Evolutionary conservation across 2,113 vertebrate genomes (phyloP).

Genomic region (Mohoua ochrocephala): DNA sequence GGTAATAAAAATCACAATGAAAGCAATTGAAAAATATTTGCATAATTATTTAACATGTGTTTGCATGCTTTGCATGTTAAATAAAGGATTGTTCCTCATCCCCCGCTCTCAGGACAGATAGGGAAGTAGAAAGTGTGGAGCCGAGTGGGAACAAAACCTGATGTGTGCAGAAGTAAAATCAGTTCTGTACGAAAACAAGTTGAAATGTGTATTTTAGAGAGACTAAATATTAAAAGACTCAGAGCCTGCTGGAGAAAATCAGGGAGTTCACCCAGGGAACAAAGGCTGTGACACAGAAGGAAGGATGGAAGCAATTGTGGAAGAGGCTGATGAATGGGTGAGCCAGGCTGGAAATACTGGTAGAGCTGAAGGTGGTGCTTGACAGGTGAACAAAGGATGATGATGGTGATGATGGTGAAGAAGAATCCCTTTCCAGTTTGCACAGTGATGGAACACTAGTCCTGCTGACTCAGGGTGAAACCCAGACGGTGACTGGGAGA

Average conservation of each 20-base stretch:
- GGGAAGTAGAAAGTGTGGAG: neutral
- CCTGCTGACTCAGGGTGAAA: slow-evolving; percentile 1
- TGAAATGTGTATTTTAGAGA: neutral
- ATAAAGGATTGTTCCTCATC: neutral
- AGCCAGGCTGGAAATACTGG: slow-evolving; percentile 8
- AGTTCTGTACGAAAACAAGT: neutral
- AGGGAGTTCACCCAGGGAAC: neutral
- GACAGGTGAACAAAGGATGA: neutral
- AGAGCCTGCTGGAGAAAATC: neutral
- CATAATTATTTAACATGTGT: neutral
- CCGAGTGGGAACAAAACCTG: neutral
- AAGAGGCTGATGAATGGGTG: neutral
- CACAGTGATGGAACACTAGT: neutral
- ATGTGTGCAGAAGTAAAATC: neutral
- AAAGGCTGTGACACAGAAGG: neutral
- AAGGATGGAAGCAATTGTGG: neutral
- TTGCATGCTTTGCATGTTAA: neutral
- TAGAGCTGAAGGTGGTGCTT: neutral
- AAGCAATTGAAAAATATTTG: neutral
- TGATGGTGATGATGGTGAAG: neutral
- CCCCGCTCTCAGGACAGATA: neutral
- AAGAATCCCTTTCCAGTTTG: neutral
- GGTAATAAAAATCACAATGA: slow-evolving; percentile 32
- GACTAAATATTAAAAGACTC: neutral
- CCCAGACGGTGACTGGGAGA: neutral